Evolutionary conservation across 2,888 invertebrate genomes (phyloP), one percentile per base, ranked within the genome.

Genomic region (Diarsia brunnea): DNA sequence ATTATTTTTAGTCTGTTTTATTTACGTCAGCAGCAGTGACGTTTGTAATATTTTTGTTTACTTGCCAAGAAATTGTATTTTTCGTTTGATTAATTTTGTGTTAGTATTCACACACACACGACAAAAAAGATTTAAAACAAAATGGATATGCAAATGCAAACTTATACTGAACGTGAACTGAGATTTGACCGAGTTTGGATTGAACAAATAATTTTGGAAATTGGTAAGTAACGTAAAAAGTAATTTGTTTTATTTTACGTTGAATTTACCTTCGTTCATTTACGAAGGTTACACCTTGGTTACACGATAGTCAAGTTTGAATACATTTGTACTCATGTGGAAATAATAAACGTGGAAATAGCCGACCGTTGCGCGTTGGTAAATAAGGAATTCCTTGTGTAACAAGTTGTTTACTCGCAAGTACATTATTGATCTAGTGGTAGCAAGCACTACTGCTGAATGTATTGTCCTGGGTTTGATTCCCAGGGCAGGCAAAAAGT

Each of bases 201-300:
- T 51, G 95, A 95, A 84, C 87, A 89, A 84, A 89, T 95, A 51
- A 86, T 95, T 69, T 87, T 95, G 45, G 81, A 93, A 81, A 88
- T 95, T 53, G 92, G 95, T 95, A 86, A 91, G 92, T 87, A 65
- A 27, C 8, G 12, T 31, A 12, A 14, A 38, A 38, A 21, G 21
- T 38, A 3, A 1, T n/a, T 21, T n/a, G n/a, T n/a, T 38, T 38
- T 43, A 63, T 43, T 43, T 43, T 60, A 27, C 24, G 12, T 11
- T 16, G 43, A 21, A 11, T 27, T 53, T 11, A 61, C 2, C 21
- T 1, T 76, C 19, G 3, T 55, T 47, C 12, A 60, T 38, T 53
- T n/a, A 27, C 21, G 24, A 55, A 80, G 53, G n/a, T n/a, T 4
- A 4, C 4, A 38, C 38, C 4, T 5, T 5, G 38, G 63, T 55